phyloP scores from a whole-genome alignment of 2,888 invertebrate species.

The Conistra vaccinii region DNA sequence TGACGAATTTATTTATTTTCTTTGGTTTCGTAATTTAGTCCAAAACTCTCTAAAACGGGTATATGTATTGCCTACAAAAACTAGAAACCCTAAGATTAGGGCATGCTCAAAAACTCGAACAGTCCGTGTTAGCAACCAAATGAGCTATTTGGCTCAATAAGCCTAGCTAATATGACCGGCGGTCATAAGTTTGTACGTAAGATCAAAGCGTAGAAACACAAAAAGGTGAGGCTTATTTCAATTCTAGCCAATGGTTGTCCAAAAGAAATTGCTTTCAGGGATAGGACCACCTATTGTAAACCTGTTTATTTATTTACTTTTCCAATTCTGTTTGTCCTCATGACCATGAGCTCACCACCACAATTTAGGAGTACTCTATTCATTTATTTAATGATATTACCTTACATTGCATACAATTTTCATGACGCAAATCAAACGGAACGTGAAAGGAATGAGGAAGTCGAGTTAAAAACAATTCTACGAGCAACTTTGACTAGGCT shows the following conservation, averaged over 20 bases:
- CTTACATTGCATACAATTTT: too few species aligned
- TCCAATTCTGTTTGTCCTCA: background rate
- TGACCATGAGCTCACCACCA: background rate
- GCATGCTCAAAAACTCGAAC: background rate
- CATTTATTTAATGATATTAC: too few species aligned
- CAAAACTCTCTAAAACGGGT: background rate
- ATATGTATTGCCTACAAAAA: background rate
- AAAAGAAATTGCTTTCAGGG: background rate
- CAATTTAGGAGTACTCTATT: too few species aligned
- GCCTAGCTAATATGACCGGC: background rate
- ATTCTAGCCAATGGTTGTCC: background rate
- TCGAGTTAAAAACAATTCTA: background rate
- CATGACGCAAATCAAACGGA: too few species aligned
- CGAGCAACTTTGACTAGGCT: background rate
- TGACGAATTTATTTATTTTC: background rate
- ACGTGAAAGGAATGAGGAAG: too few species aligned
- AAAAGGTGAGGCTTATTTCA: background rate
- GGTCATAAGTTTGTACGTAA: too few species aligned
- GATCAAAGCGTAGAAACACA: background rate
- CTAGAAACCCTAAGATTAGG: background rate
- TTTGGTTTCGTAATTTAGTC: background rate
- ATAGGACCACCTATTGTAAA: background rate
- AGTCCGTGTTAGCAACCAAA: too few species aligned
- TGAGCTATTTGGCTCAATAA: background rate
- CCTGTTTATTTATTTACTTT: background rate